Evolutionary conservation across 2,113 vertebrate genomes (phyloP).

Genomic region (Pyxicephalus adspersus): DNA sequence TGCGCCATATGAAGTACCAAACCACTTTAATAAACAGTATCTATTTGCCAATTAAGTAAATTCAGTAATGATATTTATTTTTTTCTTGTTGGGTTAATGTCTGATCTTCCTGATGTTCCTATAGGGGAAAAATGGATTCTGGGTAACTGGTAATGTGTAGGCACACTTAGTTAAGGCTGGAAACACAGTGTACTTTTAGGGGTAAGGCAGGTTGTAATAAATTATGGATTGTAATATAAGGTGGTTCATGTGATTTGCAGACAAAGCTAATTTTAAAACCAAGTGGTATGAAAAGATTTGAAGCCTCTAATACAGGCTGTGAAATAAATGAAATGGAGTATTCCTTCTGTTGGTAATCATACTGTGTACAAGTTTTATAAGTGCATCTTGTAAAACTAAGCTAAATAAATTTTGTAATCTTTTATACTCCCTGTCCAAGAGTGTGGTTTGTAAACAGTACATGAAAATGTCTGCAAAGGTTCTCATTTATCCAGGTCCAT

Average conservation of each 20-base stretch:
- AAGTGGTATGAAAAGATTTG: background rate
- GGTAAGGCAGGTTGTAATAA: background rate
- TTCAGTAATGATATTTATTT: no score
- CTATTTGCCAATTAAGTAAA: no score
- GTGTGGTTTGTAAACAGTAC: background rate
- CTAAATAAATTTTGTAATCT: constrained; percentile 81
- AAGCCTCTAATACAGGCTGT: constrained; percentile 30
- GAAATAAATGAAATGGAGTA: constrained; percentile 68
- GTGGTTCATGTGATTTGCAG: background rate
- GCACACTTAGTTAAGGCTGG: no score
- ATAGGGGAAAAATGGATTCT: background rate
- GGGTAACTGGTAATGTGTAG: background rate
- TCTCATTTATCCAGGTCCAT: no score
- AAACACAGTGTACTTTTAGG: no score
- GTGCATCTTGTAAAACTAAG: constrained; percentile 81
- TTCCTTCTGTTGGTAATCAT: constrained; percentile 72
- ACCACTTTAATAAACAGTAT: no score
- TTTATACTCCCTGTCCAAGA: constrained; percentile 74
- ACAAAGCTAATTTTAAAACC: background rate
- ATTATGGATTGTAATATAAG: background rate
- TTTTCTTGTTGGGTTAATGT: no score
- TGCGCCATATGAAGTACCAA: no score
- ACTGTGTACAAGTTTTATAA: constrained; percentile 84
- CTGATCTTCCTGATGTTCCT: no score
- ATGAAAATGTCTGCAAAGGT: no score